Conservation (phyloP, 92 coral and sea anemone species). For the Paragorgia papillata region DNA sequence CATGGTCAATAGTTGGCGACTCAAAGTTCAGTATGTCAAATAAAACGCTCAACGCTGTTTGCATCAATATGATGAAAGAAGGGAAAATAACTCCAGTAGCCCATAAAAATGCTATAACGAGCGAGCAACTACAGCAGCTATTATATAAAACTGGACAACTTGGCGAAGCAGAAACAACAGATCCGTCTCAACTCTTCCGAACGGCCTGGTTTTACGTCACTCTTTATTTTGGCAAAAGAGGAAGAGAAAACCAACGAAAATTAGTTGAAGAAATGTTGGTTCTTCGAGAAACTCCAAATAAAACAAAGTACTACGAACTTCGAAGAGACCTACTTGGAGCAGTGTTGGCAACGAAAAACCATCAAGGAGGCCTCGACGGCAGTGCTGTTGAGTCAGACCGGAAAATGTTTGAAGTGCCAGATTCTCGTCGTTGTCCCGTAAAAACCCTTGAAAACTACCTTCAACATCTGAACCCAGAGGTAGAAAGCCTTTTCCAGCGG, state of each 20-base stretch:
- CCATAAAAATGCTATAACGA: constrained; percentile 53
- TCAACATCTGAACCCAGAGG: constrained; percentile 46
- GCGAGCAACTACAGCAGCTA: constrained; percentile 35
- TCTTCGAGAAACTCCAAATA: constrained; percentile 43
- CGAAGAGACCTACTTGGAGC: constrained; percentile 30
- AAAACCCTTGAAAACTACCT: constrained; percentile 48
- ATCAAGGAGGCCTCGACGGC: constrained; percentile 61
- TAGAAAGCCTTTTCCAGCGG: constrained; percentile 55
- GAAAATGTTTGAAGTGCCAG: constrained; percentile 53
- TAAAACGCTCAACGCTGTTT: constrained; percentile 43
- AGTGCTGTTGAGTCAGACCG: constrained; percentile 50
- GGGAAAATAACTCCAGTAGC: constrained; percentile 56
- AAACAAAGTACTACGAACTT: constrained; percentile 54
- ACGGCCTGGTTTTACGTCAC: constrained; percentile 56
- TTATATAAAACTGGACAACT: constrained; percentile 54
- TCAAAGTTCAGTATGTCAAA: constrained; percentile 50
- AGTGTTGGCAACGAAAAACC: constrained; percentile 65
- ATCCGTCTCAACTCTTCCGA: constrained; percentile 49
- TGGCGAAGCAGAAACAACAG: constrained; percentile 42
- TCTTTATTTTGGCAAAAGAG: constrained; percentile 55
- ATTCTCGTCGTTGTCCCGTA: constrained; percentile 59
- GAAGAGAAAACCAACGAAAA: constrained; percentile 57
- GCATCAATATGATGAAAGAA: constrained; percentile 43
- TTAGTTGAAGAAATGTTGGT: constrained; percentile 49
- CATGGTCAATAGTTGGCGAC: constrained; percentile 55